phyloP scores from a whole-genome alignment of 2,797 vertebrate species.

The Rousettus madagascariensis region DNA sequence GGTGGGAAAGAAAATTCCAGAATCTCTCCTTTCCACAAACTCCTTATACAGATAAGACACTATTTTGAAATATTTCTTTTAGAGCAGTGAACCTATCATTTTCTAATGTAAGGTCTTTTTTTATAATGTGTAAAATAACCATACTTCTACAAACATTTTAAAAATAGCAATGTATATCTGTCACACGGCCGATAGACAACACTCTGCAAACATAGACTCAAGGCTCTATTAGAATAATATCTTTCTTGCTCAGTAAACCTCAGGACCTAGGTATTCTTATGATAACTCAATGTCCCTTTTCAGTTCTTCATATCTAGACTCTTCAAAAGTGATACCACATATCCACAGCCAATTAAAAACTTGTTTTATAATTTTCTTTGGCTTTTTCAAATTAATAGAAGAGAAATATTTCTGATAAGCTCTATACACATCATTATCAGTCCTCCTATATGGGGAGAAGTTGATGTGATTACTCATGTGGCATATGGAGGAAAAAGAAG shows the following conservation, averaged over 20 bases:
- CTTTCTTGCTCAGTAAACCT: background rate
- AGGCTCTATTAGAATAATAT: background rate
- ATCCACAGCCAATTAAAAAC: background rate
- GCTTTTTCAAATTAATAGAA: constrained; percentile 18
- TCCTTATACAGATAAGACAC: background rate
- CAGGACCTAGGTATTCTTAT: background rate
- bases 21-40: background rate
- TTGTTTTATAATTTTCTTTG: constrained; percentile 2
- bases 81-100: background rate
- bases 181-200: background rate
- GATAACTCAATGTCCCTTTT: background rate
- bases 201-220: background rate
- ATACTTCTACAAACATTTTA: background rate
- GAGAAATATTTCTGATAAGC: background rate
- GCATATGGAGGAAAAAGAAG: constrained; percentile 10
- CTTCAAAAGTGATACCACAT: background rate
- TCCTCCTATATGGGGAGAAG: background rate
- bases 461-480: constrained; percentile 31
- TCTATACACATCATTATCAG: background rate
- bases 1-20: background rate
- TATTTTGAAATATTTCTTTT: background rate
- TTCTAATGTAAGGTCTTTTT: background rate
- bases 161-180: background rate
- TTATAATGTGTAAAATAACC: background rate
- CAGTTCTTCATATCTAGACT: background rate